These are phyloP conservation scores for Periophthalmus magnuspinnatus DNA, from an alignment of 2,797 vertebrate species.

Conservation along the genomic window DNA sequence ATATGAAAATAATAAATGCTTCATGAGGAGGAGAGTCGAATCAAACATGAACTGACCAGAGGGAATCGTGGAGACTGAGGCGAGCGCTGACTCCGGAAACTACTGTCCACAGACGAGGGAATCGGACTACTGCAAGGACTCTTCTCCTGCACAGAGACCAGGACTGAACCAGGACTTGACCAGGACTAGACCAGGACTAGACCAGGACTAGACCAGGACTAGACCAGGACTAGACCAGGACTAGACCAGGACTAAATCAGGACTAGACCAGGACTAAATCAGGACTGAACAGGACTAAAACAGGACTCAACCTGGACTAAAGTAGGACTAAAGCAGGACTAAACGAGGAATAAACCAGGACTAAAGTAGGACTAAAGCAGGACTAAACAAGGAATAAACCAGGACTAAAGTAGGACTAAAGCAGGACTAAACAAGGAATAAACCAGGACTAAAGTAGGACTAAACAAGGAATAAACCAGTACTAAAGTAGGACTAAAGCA, in stretches of 20 bases:
- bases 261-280: not conserved
- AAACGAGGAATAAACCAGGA: too few relatives aligned
- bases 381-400: not conserved
- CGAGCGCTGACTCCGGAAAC: constrained; percentile 79
- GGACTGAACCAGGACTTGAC: not conserved
- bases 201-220: too few relatives aligned
- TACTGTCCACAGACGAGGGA: constrained; percentile 79
- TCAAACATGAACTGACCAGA: constrained; percentile 59
- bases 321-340: not conserved
- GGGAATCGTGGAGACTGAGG: constrained; percentile 67
- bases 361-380: not conserved
- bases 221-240: not conserved
- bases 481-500: not conserved
- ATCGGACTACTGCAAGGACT: constrained; percentile 84
- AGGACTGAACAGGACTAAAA: not conserved
- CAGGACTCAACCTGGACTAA: not conserved
- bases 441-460: not conserved
- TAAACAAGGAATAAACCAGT: not conserved
- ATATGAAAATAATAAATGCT: not conserved
- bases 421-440: not conserved
- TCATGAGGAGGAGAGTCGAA: not conserved
- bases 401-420: not conserved
- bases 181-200: not conserved
- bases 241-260: not conserved
- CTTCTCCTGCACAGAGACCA: constrained; percentile 67